These are phyloP conservation scores for Sinella curviseta DNA, from an alignment of 1,140 invertebrate genomes.

Conservation along the genomic window DNA sequence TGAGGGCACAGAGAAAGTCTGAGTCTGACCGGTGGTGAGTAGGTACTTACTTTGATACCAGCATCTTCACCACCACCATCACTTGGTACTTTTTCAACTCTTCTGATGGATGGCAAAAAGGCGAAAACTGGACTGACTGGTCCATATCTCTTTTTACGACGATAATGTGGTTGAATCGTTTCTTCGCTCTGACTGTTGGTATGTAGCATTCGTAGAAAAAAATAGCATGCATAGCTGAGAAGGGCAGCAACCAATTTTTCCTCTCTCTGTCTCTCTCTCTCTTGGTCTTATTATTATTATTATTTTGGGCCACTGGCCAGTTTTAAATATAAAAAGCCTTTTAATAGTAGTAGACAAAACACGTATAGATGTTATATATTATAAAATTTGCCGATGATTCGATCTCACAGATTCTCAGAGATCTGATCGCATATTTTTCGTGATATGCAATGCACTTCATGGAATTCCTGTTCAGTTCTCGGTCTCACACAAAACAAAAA, in stretches of 20 bases:
- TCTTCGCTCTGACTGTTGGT: background rate
- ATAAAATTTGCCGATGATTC: background rate
- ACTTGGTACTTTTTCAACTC: background rate
- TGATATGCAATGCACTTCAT: background rate
- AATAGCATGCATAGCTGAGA: too few species aligned
- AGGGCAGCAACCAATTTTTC: too few species aligned
- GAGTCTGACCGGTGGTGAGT: background rate
- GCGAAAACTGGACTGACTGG: slow-evolving; percentile 20
- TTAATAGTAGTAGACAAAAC: too few species aligned
- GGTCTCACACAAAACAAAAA: background rate
- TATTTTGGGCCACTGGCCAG: too few species aligned
- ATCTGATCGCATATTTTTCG: background rate
- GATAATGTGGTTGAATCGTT: background rate
- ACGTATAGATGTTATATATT: background rate
- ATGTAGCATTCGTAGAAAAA: background rate
- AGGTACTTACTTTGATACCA: background rate
- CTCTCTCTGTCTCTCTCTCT: too few species aligned
- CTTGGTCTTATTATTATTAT: too few species aligned
- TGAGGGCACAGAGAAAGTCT: background rate
- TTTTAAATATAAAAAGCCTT: too few species aligned
- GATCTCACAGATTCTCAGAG: background rate
- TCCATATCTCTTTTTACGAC: slow-evolving; percentile 17
- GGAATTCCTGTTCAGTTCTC: background rate
- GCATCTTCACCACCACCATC: background rate
- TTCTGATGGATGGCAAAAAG: background rate